These are phyloP conservation scores for Pogonomyrmex barbatus DNA, from an alignment of 1,140 invertebrate genomes.

Conservation along the genomic window DNA sequence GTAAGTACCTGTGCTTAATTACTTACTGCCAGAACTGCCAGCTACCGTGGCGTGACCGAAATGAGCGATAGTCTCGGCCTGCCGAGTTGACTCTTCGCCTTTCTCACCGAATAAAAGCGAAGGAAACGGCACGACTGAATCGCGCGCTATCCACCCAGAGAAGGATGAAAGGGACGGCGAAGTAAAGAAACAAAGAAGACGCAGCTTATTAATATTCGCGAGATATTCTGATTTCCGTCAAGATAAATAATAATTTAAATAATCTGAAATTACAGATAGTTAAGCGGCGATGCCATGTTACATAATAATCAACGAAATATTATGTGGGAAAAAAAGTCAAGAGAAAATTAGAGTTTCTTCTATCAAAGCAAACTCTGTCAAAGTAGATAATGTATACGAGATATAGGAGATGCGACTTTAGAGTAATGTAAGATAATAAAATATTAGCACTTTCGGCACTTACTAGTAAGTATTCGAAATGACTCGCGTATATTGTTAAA, in stretches of 20 bases:
- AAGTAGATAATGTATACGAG: neutral
- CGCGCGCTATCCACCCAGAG: constrained; percentile 27
- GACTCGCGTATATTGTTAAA: constrained; percentile 31
- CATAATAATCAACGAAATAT: neutral
- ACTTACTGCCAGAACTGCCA: constrained; percentile 77
- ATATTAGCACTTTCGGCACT: neutral
- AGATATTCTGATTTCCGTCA: constrained; percentile 10
- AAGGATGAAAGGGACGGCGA: constrained; percentile 12
- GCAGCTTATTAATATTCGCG: constrained; percentile 31
- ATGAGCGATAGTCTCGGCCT: constrained; percentile 71
- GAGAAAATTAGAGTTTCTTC: neutral
- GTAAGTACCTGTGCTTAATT: constrained; percentile 77
- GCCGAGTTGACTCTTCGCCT: constrained; percentile 59
- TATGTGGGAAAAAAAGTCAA: neutral
- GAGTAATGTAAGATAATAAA: constrained; percentile 1
- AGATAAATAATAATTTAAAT: constrained; percentile 32
- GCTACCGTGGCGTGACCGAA: constrained; percentile 68
- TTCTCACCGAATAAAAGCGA: constrained; percentile 48
- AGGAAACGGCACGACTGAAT: constrained; percentile 43
- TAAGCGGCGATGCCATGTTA: neutral
- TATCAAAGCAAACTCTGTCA: neutral
- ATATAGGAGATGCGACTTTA: neutral
- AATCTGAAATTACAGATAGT: constrained; percentile 2
- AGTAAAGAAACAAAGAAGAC: constrained; percentile 7
- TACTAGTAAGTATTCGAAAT: neutral